phyloP scores from a whole-genome alignment of 2,113 vertebrate genomes.

The Lota lota region DNA sequence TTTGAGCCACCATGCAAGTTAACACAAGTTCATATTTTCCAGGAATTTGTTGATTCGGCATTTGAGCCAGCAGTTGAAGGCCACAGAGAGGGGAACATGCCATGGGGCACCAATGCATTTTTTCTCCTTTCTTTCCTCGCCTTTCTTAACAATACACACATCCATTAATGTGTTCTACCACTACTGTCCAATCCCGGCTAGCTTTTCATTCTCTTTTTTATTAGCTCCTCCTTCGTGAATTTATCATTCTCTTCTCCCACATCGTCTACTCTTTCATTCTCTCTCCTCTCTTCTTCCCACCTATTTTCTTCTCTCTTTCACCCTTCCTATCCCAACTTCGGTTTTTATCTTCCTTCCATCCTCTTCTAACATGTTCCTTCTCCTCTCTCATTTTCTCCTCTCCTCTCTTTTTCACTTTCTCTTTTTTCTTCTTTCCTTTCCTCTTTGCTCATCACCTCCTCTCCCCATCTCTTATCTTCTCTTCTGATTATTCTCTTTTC shows the following conservation, averaged over 20 bases:
- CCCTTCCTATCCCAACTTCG: neutral
- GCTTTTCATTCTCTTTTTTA: neutral
- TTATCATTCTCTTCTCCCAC: neutral
- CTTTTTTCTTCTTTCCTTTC: neutral
- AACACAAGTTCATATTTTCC: slow-evolving; percentile 3
- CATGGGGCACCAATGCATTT: no score
- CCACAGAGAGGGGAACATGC: neutral
- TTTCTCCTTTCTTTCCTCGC: no score
- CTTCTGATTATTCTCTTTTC: neutral
- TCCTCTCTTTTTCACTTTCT: neutral
- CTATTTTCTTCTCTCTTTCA: neutral
- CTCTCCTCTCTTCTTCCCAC: neutral
- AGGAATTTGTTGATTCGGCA: slow-evolving; percentile 2
- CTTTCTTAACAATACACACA: no score
- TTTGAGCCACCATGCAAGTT: neutral
- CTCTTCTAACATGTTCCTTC: neutral
- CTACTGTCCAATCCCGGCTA: no score
- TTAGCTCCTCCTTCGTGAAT: neutral
- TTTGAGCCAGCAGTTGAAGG: neutral
- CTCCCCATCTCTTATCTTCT: neutral
- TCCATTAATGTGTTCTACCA: no score
- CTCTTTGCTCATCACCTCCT: neutral
- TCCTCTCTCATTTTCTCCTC: neutral
- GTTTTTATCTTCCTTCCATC: neutral
- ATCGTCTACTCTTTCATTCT: neutral